These are phyloP conservation scores for Drosophila picticornis DNA, from an alignment of 2,888 invertebrate genomes.

Conservation along the genomic window DNA sequence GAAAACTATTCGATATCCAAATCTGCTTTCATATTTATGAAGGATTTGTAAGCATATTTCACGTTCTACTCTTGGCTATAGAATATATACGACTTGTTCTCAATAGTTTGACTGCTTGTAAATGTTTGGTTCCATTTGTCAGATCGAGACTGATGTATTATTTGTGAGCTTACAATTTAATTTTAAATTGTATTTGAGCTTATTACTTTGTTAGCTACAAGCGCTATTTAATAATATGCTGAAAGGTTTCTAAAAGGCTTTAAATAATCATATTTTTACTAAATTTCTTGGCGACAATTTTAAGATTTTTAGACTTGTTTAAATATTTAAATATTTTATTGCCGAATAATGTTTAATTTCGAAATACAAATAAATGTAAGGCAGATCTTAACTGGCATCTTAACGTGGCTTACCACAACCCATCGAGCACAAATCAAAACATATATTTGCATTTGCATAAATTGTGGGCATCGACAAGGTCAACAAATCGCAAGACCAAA, in stretches of 20 bases:
- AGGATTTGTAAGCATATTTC: conserved; percentile 24
- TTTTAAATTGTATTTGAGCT: neutral
- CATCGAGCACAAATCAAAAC: conserved; percentile 40
- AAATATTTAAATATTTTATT: neutral
- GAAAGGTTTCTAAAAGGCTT: neutral
- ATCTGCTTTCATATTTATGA: conserved; percentile 23
- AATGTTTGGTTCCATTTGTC: neutral
- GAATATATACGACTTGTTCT: neutral
- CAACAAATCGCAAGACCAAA: conserved; percentile 20
- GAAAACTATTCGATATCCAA: conserved; percentile 30
- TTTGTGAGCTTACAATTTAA: neutral
- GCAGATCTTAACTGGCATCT: conserved; percentile 1
- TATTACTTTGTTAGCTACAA: neutral
- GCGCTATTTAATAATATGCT: neutral
- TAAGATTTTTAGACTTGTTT: neutral
- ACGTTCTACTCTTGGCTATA: neutral
- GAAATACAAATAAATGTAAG: neutral
- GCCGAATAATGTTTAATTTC: neutral
- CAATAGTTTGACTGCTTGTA: neutral
- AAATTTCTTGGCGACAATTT: too few relatives aligned
- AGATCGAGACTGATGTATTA: neutral
- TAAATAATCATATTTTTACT: neutral
- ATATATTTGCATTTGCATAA: conserved; percentile 60
- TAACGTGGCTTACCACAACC: neutral
- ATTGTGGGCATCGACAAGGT: conserved; percentile 39